Conservation (phyloP, 2,888 invertebrate genomes). For the Hartigia nigra region DNA sequence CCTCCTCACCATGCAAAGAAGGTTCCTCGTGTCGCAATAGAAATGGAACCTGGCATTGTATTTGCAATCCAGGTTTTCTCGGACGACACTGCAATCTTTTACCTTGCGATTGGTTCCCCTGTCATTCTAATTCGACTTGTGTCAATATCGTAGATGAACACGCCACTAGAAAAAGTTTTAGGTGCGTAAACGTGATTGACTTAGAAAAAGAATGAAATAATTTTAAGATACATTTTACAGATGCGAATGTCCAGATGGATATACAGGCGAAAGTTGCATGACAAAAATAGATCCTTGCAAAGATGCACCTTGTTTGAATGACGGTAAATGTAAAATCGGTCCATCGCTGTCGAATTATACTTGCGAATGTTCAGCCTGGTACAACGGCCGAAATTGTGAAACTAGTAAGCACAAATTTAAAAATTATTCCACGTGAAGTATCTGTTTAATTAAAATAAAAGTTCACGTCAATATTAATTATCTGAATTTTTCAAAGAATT, state of each 20-base stretch:
- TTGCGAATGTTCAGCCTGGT: conserved; percentile 68
- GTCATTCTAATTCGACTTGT: conserved; percentile 66
- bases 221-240: conserved; percentile 49
- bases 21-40: conserved; percentile 64
- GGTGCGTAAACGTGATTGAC: conserved; percentile 37
- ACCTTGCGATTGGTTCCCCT: conserved; percentile 72
- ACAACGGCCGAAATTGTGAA: conserved; percentile 68
- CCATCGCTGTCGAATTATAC: conserved; percentile 53
- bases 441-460: neutral
- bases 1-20: conserved; percentile 64
- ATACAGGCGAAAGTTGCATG: conserved; percentile 68
- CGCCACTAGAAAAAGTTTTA: conserved; percentile 65
- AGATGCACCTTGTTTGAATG: conserved; percentile 61
- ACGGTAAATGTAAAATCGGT: conserved; percentile 65
- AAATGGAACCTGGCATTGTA: conserved; percentile 66
- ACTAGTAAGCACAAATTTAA: conserved; percentile 49
- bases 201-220: neutral
- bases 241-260: conserved; percentile 71
- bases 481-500: conserved; percentile 52
- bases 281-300: conserved; percentile 65
- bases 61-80: conserved; percentile 67
- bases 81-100: conserved; percentile 69
- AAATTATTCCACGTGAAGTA: neutral
- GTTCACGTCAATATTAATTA: conserved; percentile 1
- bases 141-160: conserved; percentile 62